A percentile compares a stretch with the other conserved stretches of the same genome.
phyloP scores from a whole-genome alignment of 2,113 vertebrate genomes.

The Percopsis transmontana region DNA sequence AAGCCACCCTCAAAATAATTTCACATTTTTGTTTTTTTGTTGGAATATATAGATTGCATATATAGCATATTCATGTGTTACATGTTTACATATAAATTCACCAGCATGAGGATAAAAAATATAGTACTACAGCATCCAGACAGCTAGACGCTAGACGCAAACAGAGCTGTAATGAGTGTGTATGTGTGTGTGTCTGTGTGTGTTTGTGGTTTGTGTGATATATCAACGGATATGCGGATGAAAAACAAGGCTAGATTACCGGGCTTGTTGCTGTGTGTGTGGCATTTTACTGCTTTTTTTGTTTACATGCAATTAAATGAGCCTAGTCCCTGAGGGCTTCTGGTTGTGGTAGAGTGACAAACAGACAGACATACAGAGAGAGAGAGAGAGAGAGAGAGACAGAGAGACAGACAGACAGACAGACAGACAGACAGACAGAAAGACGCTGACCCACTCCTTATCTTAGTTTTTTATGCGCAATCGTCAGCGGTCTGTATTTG shows the following conservation, averaged over 20 bases:
- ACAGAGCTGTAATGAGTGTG: conserved; percentile 40
- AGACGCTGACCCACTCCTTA: neutral
- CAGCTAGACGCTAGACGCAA: conserved; percentile 24
- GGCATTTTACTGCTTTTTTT: conserved; percentile 44
- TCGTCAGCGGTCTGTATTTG: no score
- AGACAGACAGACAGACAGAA: neutral
- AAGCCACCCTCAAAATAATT: no score
- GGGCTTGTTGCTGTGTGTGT: conserved; percentile 28
- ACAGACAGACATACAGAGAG: conserved; percentile 20
- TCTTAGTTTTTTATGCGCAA: no score
- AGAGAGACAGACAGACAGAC: conserved; percentile 27
- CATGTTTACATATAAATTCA: neutral
- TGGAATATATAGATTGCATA: neutral
- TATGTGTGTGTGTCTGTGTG: conserved; percentile 5
- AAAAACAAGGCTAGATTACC: conserved; percentile 35
- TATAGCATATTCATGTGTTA: neutral
- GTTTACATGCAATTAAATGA: conserved; percentile 63
- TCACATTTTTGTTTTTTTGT: no score
- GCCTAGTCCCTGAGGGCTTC: conserved; percentile 39
- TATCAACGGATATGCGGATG: conserved; percentile 35
- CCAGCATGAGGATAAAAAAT: conserved; percentile 3
- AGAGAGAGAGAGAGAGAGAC: neutral
- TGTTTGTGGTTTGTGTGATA: conserved; percentile 1
- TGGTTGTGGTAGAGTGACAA: conserved; percentile 26
- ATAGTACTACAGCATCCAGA: conserved; percentile 19